Evolutionary conservation across 2,888 invertebrate genomes (phyloP).

Genomic region (Philhelius pedissequus): DNA sequence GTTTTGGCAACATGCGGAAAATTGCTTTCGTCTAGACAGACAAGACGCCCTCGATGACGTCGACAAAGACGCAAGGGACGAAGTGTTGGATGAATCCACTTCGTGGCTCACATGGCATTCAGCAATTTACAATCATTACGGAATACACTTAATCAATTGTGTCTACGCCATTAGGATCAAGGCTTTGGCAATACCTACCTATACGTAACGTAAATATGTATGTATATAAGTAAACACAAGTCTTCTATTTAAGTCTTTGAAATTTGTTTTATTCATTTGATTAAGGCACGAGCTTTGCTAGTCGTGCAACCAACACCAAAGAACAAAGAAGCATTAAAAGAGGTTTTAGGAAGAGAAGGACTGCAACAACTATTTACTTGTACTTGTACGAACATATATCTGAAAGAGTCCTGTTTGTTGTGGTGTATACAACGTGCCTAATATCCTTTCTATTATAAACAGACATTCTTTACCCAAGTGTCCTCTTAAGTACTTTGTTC

Average conservation of each 20-base stretch:
- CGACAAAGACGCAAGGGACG: too few species aligned
- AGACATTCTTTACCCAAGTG: conserved; percentile 16
- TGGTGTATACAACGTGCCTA: not conserved
- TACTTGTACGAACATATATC: too few species aligned
- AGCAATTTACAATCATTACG: conserved; percentile 21
- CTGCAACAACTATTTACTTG: conserved; percentile 6
- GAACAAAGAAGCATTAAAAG: not conserved
- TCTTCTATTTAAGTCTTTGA: conserved; percentile 16
- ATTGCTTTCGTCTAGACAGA: conserved; percentile 30
- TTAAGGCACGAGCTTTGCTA: conserved; percentile 16
- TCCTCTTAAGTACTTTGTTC: conserved; percentile 41
- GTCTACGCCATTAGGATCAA: conserved; percentile 14
- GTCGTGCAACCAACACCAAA: not conserved
- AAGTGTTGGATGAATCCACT: conserved; percentile 20
- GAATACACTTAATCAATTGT: conserved; percentile 42
- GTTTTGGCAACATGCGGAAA: conserved; percentile 6
- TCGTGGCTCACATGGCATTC: conserved; percentile 17
- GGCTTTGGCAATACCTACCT: not conserved
- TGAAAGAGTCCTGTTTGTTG: conserved; percentile 7
- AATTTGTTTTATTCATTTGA: conserved; percentile 40
- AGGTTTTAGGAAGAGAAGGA: not conserved
- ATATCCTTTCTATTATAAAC: not conserved
- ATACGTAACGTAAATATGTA: not conserved
- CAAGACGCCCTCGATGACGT: not conserved
- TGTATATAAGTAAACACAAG: not conserved